Evolutionary conservation across 2,113 vertebrate species (phyloP), one percentile per base, ranked within the genome.

Genomic region (Xenopus tropicalis): DNA sequence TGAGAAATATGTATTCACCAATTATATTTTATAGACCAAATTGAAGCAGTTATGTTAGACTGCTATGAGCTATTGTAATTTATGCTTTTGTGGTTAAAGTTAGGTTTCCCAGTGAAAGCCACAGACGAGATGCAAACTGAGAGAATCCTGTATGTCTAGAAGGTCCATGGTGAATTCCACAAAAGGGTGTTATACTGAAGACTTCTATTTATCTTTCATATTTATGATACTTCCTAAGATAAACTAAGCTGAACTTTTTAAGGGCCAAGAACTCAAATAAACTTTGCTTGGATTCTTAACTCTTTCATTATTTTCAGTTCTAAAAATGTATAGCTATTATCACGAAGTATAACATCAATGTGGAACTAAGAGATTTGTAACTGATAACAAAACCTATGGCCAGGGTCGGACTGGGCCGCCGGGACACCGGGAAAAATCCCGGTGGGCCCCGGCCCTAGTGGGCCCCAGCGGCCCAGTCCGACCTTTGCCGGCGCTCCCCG

Each of bases 141-240:
- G 63, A 59, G 21, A 65, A 46, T n/a, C 21, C 51, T 66, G 62
- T 16, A 65, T 46, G 71, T 65, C 37, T 65, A 66, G 64, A 21
- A 66, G 9, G 3, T 51, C 13, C 61, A 52, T 63, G 71, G 7
- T 22, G 51, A 57, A 72, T 72, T 72, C 37, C 62, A 57, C 71
- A 72, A 22, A 19, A 5, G 24, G 21, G n/a, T 57, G 62, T 57
- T n/a, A 66, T 44, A 66, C 61, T 72, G 51, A 42, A 66, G 61
- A 65, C 23, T 43, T 21, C 4, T 72, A 51, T 72, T 72, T 65
- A 56, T 61, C 57, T 59, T 72, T 65, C 51, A 72, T 65, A 72
- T 56, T 57, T 62, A 65, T 46, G 52, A 21, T 22, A 72, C 70
- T 65, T 72, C 70, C 70, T 65, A 65, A 65, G 70, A 65, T 52